Evolutionary conservation across 1,140 invertebrate genomes (phyloP).

Genomic region (Drosophila paulistorum): DNA sequence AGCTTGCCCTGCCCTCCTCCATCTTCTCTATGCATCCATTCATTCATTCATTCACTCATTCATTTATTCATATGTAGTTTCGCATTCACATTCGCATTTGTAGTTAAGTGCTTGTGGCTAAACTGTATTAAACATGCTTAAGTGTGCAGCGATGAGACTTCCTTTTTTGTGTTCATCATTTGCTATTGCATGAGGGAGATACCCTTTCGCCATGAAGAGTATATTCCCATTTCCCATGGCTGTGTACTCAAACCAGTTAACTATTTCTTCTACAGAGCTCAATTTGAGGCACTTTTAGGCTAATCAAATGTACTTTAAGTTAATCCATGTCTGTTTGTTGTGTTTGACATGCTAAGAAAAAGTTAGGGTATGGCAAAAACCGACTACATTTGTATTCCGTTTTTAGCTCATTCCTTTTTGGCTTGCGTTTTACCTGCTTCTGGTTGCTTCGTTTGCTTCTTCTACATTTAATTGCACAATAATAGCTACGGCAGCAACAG

Average conservation of each 20-base stretch:
- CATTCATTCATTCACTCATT: not conserved
- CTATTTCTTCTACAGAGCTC: too few relatives aligned
- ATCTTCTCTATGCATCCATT: not conserved
- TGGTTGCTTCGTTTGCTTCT: slow-evolving; percentile 33
- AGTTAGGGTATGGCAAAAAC: not conserved
- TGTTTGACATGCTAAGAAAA: not conserved
- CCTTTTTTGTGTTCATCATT: slow-evolving; percentile 26
- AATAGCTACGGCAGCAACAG: slow-evolving; percentile 37
- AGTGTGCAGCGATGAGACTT: slow-evolving; percentile 72
- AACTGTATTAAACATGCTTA: slow-evolving; percentile 83
- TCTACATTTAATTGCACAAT: slow-evolving; percentile 74
- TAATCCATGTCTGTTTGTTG: not conserved
- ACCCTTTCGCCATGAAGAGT: too few relatives aligned
- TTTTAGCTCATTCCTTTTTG: slow-evolving; percentile 20
- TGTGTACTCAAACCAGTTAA: too few relatives aligned
- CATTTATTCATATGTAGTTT: slow-evolving; percentile 10
- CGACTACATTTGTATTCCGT: not conserved
- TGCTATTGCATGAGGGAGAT: too few relatives aligned
- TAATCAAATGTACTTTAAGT: too few relatives aligned
- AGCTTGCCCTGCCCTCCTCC: too few relatives aligned
- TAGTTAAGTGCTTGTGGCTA: slow-evolving; percentile 83
- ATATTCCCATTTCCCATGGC: too few relatives aligned
- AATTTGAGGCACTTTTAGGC: too few relatives aligned
- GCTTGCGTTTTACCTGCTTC: slow-evolving; percentile 31
- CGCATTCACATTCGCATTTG: slow-evolving; percentile 59